A percentile compares a stretch with the other conserved stretches of the same genome.
phyloP scores from a whole-genome alignment of 92 coral and sea anemone species.

The Phenganax stokvisi region DNA sequence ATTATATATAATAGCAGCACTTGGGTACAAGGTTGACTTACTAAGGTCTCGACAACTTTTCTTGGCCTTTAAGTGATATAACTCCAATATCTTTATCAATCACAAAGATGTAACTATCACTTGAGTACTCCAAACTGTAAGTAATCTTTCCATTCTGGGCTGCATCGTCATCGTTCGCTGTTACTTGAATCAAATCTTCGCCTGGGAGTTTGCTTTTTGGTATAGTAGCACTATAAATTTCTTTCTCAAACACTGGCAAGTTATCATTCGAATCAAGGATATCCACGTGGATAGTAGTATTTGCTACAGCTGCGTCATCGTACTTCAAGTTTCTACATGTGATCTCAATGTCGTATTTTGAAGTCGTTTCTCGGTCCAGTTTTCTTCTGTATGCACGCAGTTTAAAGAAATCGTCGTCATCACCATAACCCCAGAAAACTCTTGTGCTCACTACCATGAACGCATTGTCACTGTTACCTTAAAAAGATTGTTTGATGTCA shows the following conservation, averaged over 20 bases:
- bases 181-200: constrained; percentile 13
- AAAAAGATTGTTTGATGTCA: background rate
- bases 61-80: background rate
- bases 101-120: constrained; percentile 11
- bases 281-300: constrained; percentile 3
- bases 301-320: background rate
- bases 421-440: background rate
- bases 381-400: background rate
- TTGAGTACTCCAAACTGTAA: background rate
- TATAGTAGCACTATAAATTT: background rate
- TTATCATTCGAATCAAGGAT: constrained; percentile 25
- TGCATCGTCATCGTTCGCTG: constrained; percentile 16
- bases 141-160: constrained; percentile 20
- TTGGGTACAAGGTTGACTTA: background rate
- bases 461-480: constrained; percentile 6
- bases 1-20: background rate
- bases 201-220: constrained; percentile 4
- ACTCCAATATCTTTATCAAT: constrained; percentile 2
- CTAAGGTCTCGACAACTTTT: background rate
- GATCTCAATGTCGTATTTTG: constrained; percentile 3
- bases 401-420: background rate
- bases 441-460: background rate
- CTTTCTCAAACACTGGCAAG: constrained; percentile 20
- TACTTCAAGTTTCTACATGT: background rate
- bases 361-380: constrained; percentile 9